phyloP scores from a whole-genome alignment of 2,797 vertebrate species.

The Mallotus villosus region DNA sequence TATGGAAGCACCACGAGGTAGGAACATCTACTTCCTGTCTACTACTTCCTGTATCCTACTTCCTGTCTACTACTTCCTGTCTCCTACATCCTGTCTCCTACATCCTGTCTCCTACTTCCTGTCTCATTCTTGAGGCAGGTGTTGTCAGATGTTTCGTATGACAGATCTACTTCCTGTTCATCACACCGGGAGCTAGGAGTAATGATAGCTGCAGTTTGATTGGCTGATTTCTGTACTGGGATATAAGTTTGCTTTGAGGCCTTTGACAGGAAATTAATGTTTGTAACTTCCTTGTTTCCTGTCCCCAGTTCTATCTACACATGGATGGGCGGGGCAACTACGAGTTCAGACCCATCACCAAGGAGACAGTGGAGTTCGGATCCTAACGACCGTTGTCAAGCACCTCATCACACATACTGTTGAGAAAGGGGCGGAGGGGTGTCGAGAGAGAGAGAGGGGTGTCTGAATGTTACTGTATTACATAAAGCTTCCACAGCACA shows the following conservation, averaged over 20 bases:
- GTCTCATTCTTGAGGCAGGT: too few species aligned
- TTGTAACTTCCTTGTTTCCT: not conserved
- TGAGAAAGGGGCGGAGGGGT: not conserved
- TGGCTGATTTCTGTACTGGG: too few species aligned
- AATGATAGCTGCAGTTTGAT: too few species aligned
- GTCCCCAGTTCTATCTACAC: constrained; percentile 87
- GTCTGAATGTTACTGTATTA: not conserved
- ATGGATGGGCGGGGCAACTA: constrained; percentile 98
- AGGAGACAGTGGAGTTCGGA: constrained; percentile 94
- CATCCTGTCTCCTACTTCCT: too few species aligned
- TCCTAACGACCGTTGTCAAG: constrained; percentile 71
- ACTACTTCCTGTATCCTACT: too few species aligned
- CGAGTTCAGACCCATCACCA: constrained; percentile 96
- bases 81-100: too few species aligned
- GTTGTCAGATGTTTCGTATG: too few species aligned
- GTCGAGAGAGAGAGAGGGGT: not conserved
- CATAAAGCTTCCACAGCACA: not conserved
- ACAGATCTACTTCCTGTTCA: too few species aligned
- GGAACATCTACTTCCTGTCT: constrained; percentile 21
- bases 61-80: too few species aligned
- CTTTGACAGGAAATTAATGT: not conserved
- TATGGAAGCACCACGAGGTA: constrained; percentile 97
- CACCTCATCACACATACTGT: not conserved
- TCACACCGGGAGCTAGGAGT: not conserved
- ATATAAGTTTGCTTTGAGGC: too few species aligned